These are phyloP conservation scores for Felis catus DNA, from an alignment of 2,113 vertebrate species.

Conservation along the genomic window DNA sequence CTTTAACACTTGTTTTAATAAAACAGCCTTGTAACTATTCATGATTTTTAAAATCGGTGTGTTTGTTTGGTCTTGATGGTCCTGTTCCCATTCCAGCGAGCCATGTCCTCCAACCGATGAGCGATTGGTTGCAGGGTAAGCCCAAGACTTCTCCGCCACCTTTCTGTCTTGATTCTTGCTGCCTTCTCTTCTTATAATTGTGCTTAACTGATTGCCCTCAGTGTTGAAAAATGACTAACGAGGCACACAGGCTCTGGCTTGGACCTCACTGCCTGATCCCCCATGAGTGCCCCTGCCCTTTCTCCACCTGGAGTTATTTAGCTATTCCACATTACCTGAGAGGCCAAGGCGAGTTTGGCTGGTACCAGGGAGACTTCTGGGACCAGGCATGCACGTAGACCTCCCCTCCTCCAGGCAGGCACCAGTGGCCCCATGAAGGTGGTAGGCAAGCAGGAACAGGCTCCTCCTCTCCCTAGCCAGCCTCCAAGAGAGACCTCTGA, in stretches of 20 bases:
- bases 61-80: slow-evolving; percentile 87
- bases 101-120: slow-evolving; percentile 94
- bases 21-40: slow-evolving; percentile 73
- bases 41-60: slow-evolving; percentile 82
- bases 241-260: slow-evolving; percentile 46
- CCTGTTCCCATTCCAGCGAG: slow-evolving; percentile 96
- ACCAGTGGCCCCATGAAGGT: not conserved
- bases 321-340: not conserved
- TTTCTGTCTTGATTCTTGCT: slow-evolving; percentile 88
- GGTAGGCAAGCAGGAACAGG: not conserved
- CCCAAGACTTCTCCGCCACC: slow-evolving; percentile 86
- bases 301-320: not conserved
- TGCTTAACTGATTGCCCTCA: slow-evolving; percentile 81
- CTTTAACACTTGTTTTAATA: slow-evolving; percentile 68
- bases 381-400: not conserved
- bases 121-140: slow-evolving; percentile 98
- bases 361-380: not conserved
- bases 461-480: not conserved
- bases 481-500: not conserved
- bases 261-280: not conserved
- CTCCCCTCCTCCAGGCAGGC: not conserved
- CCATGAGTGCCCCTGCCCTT: not conserved
- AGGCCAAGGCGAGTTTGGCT: not conserved
- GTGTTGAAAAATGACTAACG: slow-evolving; percentile 77
- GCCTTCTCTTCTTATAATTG: slow-evolving; percentile 81